These are phyloP conservation scores for Bujurquina vittata DNA, from an alignment of 2,113 vertebrate genomes.

Conservation along the genomic window DNA sequence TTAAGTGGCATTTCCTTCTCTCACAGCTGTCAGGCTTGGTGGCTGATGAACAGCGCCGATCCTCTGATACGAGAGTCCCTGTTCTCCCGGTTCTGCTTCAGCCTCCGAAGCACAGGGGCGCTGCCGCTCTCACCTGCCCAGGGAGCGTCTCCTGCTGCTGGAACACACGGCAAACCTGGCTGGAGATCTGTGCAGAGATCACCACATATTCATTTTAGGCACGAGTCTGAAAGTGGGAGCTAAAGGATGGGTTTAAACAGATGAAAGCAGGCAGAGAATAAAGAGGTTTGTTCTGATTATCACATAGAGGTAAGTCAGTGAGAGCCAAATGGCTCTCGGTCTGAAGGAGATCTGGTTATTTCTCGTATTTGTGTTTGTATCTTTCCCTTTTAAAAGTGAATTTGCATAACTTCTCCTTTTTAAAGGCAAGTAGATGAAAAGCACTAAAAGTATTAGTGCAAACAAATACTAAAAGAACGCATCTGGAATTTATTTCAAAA, in stretches of 20 bases:
- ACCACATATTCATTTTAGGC: conserved; percentile 1
- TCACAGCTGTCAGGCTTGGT: conserved; percentile 42
- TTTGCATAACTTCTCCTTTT: background rate
- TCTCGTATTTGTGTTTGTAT: background rate
- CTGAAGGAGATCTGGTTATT: background rate
- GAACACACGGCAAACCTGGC: background rate
- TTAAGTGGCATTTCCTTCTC: background rate
- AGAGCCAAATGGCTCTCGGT: background rate
- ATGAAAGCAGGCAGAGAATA: background rate
- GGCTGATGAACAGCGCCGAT: conserved; percentile 63
- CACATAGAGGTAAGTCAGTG: background rate
- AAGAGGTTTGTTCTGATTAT: background rate
- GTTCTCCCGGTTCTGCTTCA: conserved; percentile 78
- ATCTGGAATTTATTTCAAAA: background rate
- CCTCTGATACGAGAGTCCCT: conserved; percentile 77
- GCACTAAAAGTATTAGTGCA: background rate
- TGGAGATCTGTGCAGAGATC: conserved; percentile 43
- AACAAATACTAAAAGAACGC: background rate
- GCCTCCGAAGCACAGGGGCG: conserved; percentile 76
- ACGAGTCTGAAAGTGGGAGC: background rate
- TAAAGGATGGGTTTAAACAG: background rate
- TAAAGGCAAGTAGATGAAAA: background rate
- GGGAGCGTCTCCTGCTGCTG: conserved; percentile 32
- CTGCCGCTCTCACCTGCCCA: conserved; percentile 56
- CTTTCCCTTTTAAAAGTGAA: background rate